Evolutionary conservation across 2,888 invertebrate species (phyloP).

Genomic region (Tigriopus californicus): DNA sequence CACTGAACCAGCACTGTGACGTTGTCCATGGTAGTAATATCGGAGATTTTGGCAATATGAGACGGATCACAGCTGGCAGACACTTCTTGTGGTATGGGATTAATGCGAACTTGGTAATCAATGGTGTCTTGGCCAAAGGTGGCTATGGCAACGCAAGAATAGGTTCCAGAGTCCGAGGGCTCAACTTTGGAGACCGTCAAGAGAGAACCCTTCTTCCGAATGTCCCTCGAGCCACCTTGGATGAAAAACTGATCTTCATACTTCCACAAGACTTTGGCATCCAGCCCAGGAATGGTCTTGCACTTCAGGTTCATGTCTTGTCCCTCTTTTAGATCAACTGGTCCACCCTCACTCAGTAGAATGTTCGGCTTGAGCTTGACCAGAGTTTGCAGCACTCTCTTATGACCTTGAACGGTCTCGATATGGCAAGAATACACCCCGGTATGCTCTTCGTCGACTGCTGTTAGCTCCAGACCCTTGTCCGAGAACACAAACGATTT

Average conservation of each 20-base stretch:
- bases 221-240: neutral
- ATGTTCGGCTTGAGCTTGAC: conserved; percentile 12
- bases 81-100: neutral
- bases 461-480: neutral
- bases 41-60: neutral
- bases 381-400: neutral
- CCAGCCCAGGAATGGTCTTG: neutral
- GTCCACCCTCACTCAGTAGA: neutral
- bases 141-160: neutral
- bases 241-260: neutral
- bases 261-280: conserved; percentile 11
- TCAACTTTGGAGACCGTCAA: neutral
- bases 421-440: conserved; percentile 2
- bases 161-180: conserved; percentile 11
- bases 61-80: neutral
- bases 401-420: neutral
- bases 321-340: neutral
- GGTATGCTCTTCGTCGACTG: neutral
- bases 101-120: neutral
- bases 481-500: neutral
- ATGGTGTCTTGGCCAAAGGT: conserved; percentile 6
- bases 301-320: conserved; percentile 10
- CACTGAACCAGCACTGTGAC: neutral
- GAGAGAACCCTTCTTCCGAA: neutral
- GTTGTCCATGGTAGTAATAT: neutral